Base-by-base conservation (phyloP, 30 jellyfish, hydroid and myxozoan species). In the Hydractinia symbiolongicarpus region DNA sequence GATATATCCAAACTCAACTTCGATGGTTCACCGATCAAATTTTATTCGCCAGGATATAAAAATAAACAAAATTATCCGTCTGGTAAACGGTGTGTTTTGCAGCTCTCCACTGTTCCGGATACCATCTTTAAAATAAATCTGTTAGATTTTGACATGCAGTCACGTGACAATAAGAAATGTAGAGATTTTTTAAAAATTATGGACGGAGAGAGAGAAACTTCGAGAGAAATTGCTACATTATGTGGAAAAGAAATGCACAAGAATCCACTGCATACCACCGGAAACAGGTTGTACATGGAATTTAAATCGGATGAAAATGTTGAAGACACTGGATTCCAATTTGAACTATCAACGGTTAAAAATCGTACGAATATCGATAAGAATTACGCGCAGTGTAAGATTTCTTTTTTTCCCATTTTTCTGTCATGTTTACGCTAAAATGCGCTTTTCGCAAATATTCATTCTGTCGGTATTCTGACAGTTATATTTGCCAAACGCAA, bases 201-300 rank as follows among this genome's bases (percentile, higher is more conserved):
- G 49, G 85, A 77, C 55, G 85, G 76, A 57, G 82, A 52, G 10
- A 16, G 54, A 10, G 6, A 52, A 49, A 61, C 54, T 5, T 17
- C 62, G 5, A 50, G 50, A 72, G 85, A 77, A 55, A 6, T 77
- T 7, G 75, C 55, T 14, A 20, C 10, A 20, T 54, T 77, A 7
- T 77, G 85, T 55, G 85, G 85, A 52, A 60, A 50, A 49, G 16
- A 57, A 54, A 21, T 52, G 60, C 4, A 61, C 16, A 55, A 77
- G 57, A 71, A 71, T 30, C 40, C 44, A 58, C 9, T 30, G 44
- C 17, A 5, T 8, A 71, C 80, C 60, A 20, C 11, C 54, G 61
- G 80, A 54, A 71, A 20, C 51, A 53, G 51, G n/a, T 20, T 71
- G 9, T 30, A 71, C 9, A 7, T 71, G 80, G 61, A 71, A 71